Evolutionary conservation across 1,140 invertebrate genomes (phyloP).

Genomic region (Pseudomyrmex dendroicus): DNA sequence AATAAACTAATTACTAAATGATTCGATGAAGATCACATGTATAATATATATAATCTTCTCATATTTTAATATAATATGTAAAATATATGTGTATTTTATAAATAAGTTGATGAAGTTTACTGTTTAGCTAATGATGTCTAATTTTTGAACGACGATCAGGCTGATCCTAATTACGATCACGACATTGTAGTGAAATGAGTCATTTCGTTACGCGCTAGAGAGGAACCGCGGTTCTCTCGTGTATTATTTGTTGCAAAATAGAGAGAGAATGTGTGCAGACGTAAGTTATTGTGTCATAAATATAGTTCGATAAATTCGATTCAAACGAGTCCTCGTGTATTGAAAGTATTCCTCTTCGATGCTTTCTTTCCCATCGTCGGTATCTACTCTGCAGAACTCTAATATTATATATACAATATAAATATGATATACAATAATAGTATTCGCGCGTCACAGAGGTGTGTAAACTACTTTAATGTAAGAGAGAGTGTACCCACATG

Average conservation of each 20-base stretch:
- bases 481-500: no score
- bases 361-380: constrained; percentile 19
- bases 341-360: constrained; percentile 20
- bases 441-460: no score
- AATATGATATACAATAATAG: background rate
- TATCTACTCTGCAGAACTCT: background rate
- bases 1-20: constrained; percentile 58
- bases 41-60: constrained; percentile 48
- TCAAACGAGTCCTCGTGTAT: constrained; percentile 34
- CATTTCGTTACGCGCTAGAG: constrained; percentile 28
- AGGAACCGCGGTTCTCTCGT: constrained; percentile 20
- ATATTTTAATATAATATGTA: constrained; percentile 60
- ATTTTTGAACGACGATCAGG: constrained; percentile 53
- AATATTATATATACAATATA: background rate
- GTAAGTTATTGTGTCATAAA: constrained; percentile 50
- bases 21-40: constrained; percentile 47
- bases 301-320: constrained; percentile 53
- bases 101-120: constrained; percentile 36
- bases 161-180: constrained; percentile 42
- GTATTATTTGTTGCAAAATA: constrained; percentile 51
- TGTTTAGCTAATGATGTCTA: constrained; percentile 9
- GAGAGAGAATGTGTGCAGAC: constrained; percentile 39
- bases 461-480: no score
- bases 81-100: constrained; percentile 58
- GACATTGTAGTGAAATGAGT: constrained; percentile 19